These are phyloP conservation scores for Chymomyza procnemis DNA, from an alignment of 2,888 invertebrate species.

Conservation along the genomic window DNA sequence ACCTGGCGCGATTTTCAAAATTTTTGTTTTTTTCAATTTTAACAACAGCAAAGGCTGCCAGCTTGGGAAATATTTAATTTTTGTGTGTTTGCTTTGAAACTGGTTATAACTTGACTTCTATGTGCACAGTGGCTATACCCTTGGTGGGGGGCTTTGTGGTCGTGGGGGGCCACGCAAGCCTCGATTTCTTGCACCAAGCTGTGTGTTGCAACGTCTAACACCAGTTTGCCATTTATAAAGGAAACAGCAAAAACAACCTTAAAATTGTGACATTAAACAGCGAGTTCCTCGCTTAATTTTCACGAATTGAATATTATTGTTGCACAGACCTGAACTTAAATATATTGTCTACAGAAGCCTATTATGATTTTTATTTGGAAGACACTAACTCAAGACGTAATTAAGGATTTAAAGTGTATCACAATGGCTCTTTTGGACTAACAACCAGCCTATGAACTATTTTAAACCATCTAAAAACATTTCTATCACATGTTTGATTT, in stretches of 20 bases:
- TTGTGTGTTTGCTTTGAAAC: constrained; percentile 55
- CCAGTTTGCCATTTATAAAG: constrained; percentile 40
- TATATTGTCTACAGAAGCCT: too few species aligned
- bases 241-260: constrained; percentile 32
- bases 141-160: constrained; percentile 42
- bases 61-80: constrained; percentile 70
- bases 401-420: too few species aligned
- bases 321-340: too few species aligned
- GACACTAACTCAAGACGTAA: too few species aligned
- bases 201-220: constrained; percentile 19
- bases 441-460: too few species aligned
- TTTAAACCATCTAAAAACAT: too few species aligned
- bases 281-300: not conserved
- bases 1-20: constrained; percentile 48
- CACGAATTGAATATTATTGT: not conserved
- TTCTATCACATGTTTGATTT: too few species aligned
- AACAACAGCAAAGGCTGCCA: constrained; percentile 43
- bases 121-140: not conserved
- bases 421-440: too few species aligned
- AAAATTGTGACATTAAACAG: constrained; percentile 13
- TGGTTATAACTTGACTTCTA: constrained; percentile 57
- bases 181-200: constrained; percentile 62
- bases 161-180: constrained; percentile 51
- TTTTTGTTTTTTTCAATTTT: constrained; percentile 23
- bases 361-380: too few species aligned